Conservation (phyloP, 2,888 invertebrate genomes). For the Gymnocheta viridis region DNA sequence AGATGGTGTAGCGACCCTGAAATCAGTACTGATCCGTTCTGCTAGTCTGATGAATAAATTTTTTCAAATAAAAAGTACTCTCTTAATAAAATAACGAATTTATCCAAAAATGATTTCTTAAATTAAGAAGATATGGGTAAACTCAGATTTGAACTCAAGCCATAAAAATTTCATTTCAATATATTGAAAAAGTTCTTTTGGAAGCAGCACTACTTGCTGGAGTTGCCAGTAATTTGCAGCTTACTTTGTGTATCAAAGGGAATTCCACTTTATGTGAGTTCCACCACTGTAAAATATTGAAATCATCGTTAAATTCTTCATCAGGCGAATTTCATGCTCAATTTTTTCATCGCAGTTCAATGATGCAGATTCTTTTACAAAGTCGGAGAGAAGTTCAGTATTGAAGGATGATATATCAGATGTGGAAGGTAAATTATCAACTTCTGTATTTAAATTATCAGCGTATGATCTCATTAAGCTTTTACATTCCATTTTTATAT, state of each 20-base stretch:
- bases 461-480: constrained; percentile 39
- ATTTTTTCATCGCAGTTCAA: background rate
- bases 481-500: constrained; percentile 46
- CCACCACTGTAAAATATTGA: constrained; percentile 47
- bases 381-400: constrained; percentile 34
- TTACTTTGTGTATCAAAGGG: constrained; percentile 27
- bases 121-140: no score
- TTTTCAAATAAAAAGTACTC: no score
- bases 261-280: background rate
- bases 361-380: constrained; percentile 23
- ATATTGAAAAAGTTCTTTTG: constrained; percentile 25
- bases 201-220: constrained; percentile 42
- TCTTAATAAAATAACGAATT: no score
- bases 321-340: constrained; percentile 1
- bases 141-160: no score
- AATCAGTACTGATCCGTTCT: no score
- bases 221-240: constrained; percentile 26
- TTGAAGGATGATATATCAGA: constrained; percentile 5
- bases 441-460: background rate
- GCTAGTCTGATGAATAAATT: no score
- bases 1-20: no score
- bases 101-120: no score
- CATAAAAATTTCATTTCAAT: no score
- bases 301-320: constrained; percentile 45
- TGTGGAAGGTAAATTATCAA: background rate